Percentiles rank a stretch among this genome's conserved stretches.
These are phyloP conservation scores for Gambusia affinis DNA, from an alignment of 2,113 vertebrate species.

Conservation along the genomic window DNA sequence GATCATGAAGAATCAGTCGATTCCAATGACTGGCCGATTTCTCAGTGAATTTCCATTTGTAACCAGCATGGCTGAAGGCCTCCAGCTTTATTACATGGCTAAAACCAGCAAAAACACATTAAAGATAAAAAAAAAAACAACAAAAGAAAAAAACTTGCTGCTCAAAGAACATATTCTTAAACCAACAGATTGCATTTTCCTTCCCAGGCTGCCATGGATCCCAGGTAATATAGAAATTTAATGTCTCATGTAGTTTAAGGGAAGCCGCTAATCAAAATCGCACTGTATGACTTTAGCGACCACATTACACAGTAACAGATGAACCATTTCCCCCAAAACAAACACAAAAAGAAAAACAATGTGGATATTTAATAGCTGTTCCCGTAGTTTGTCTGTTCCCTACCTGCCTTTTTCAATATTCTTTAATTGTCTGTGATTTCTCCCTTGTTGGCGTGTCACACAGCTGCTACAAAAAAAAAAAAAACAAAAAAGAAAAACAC, in stretches of 20 bases:
- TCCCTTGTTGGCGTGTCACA: constrained; percentile 74
- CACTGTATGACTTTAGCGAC: not conserved
- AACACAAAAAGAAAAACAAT: constrained; percentile 11
- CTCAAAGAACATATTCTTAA: not conserved
- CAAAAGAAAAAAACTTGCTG: too few species aligned
- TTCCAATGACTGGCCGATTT: too few species aligned
- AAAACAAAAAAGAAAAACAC: constrained; percentile 46
- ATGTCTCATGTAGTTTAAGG: too few species aligned
- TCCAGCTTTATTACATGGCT: not conserved
- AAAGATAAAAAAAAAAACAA: not conserved
- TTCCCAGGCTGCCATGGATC: too few species aligned
- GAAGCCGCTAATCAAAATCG: not conserved
- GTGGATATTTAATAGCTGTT: constrained; percentile 57
- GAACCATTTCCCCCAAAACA: not conserved
- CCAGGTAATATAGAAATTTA: too few species aligned
- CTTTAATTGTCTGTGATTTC: constrained; percentile 81
- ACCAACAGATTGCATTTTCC: not conserved
- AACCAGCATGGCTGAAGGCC: not conserved
- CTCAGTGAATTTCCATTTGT: too few species aligned
- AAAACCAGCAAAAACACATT: not conserved
- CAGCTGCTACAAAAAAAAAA: constrained; percentile 75
- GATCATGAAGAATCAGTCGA: too few species aligned
- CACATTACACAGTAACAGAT: not conserved
- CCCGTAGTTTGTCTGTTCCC: constrained; percentile 65
- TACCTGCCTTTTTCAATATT: constrained; percentile 81